These are phyloP conservation scores for Antheraea mylitta DNA, from an alignment of 1,140 invertebrate species.

Conservation along the genomic window DNA sequence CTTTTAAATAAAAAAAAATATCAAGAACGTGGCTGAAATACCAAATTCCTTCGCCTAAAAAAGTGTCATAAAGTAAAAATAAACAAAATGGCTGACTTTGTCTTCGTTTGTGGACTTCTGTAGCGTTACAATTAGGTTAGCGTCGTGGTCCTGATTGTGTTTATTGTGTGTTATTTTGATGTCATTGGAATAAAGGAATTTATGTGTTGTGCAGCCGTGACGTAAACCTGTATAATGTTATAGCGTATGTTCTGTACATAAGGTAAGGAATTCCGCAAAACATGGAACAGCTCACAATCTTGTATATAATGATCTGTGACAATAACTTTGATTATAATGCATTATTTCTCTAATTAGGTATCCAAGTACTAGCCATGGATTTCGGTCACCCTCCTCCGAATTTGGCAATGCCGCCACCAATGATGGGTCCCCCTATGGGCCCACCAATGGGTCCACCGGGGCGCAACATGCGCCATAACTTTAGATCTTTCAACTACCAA, in stretches of 20 bases:
- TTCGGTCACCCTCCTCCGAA: slow-evolving; percentile 74
- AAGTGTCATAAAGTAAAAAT: slow-evolving; percentile 6
- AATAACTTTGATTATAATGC: slow-evolving; percentile 37
- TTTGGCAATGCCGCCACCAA: slow-evolving; percentile 68
- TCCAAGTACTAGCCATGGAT: slow-evolving; percentile 69
- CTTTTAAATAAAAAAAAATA: too few species aligned
- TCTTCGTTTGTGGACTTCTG: slow-evolving; percentile 17
- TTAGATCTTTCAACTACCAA: slow-evolving; percentile 79
- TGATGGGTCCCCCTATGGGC: slow-evolving; percentile 44
- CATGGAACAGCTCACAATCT: slow-evolving; percentile 12
- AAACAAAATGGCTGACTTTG: slow-evolving; percentile 13
- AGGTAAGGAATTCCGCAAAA: slow-evolving; percentile 52
- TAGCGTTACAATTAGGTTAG: slow-evolving; percentile 40
- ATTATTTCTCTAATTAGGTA: slow-evolving; percentile 73
- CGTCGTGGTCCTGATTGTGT: slow-evolving; percentile 28
- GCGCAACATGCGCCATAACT: slow-evolving; percentile 70
- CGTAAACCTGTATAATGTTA: slow-evolving; percentile 57
- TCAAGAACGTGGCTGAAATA: neutral
- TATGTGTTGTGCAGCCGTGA: slow-evolving; percentile 37
- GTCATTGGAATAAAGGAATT: slow-evolving; percentile 20
- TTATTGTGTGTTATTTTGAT: slow-evolving; percentile 33
- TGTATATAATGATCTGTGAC: slow-evolving; percentile 3
- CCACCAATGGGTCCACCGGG: slow-evolving; percentile 34
- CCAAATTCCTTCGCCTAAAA: neutral
- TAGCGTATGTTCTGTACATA: slow-evolving; percentile 49